Conservation (phyloP, 2,888 invertebrate genomes). For the Timema cristinae region DNA sequence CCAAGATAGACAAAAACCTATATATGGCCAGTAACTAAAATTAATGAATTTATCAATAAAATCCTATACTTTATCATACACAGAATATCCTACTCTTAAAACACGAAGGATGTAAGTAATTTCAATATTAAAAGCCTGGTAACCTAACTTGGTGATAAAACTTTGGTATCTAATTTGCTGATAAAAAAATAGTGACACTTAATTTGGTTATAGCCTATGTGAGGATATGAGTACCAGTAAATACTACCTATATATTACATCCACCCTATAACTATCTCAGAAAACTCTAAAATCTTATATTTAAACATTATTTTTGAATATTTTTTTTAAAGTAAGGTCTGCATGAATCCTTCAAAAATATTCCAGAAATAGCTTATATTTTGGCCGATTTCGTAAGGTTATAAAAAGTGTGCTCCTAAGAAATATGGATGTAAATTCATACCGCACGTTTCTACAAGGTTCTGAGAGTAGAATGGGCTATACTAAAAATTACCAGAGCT, state of each 20-base stretch:
- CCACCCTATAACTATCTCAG: background rate
- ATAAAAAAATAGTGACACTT: slow-evolving; percentile 2
- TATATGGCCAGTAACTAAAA: background rate
- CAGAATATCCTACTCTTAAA: background rate
- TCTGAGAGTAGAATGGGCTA: no score
- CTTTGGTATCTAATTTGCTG: slow-evolving; percentile 7
- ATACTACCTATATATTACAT: slow-evolving; percentile 1
- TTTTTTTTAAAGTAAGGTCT: slow-evolving; percentile 7
- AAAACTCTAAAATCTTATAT: background rate
- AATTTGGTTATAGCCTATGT: slow-evolving; percentile 4
- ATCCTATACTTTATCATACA: no score
- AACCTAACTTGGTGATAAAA: slow-evolving; percentile 5
- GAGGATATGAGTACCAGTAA: background rate
- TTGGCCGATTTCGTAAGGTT: slow-evolving; percentile 4
- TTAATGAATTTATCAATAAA: no score
- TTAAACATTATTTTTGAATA: slow-evolving; percentile 1
- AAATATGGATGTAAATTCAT: no score
- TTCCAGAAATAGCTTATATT: background rate
- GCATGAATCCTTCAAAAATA: background rate
- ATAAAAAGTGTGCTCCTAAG: background rate
- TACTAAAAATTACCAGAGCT: no score
- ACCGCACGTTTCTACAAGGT: no score
- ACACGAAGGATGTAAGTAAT: background rate
- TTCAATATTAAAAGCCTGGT: background rate
- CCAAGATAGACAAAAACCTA: background rate